Percentiles rank a stretch among this genome's conserved stretches.
Evolutionary conservation across 2,797 vertebrate species (phyloP).

Genomic region (Pempheris klunzingeri): DNA sequence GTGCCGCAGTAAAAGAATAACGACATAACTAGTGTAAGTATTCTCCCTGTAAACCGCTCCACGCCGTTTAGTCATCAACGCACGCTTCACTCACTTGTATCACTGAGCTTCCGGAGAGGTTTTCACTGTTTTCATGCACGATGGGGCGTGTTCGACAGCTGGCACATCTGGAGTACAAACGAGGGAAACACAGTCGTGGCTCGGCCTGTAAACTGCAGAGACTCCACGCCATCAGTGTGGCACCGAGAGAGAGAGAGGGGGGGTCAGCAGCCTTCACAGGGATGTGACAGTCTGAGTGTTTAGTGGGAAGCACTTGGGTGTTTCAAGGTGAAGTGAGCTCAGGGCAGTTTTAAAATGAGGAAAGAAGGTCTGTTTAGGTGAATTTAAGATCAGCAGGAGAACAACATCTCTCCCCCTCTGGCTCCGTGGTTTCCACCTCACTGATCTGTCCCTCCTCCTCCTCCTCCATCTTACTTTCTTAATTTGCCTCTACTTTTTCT

Average conservation of each 20-base stretch:
- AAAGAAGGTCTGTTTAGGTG: constrained; percentile 10
- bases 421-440: constrained; percentile 33
- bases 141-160: background rate
- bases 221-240: too few relatives aligned
- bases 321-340: background rate
- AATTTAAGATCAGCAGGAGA: constrained; percentile 13
- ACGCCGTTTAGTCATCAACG: background rate
- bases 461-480: background rate
- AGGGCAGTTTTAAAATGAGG: background rate
- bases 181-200: background rate
- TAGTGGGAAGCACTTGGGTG: too few relatives aligned
- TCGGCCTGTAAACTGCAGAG: background rate
- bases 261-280: too few relatives aligned
- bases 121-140: background rate
- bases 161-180: too few relatives aligned
- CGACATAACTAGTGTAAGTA: background rate
- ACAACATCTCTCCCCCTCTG: background rate
- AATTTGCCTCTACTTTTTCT: background rate
- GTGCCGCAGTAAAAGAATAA: too few relatives aligned
- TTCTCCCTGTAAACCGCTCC: background rate
- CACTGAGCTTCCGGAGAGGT: background rate
- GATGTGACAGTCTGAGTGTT: too few relatives aligned
- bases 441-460: constrained; percentile 17
- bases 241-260: too few relatives aligned
- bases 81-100: background rate